These are phyloP conservation scores for Crotophaga sulcirostris DNA, from an alignment of 2,113 vertebrate genomes.

Conservation along the genomic window DNA sequence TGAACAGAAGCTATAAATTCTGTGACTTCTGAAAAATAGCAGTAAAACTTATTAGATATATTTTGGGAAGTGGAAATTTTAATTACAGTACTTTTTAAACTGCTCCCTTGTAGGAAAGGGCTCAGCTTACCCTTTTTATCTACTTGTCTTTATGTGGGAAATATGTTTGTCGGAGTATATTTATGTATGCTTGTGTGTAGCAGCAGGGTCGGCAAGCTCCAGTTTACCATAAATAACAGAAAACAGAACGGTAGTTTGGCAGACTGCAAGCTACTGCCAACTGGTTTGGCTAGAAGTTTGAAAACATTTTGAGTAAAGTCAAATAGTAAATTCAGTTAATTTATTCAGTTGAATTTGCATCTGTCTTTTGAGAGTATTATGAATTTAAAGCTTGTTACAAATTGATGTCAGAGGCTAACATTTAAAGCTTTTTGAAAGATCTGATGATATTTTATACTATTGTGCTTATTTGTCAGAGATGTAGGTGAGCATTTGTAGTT, in stretches of 20 bases:
- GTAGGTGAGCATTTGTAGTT: background rate
- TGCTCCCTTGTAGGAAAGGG: background rate
- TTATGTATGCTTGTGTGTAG: background rate
- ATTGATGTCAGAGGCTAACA: background rate
- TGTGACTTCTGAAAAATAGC: background rate
- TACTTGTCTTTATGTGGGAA: background rate
- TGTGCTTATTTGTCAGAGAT: background rate
- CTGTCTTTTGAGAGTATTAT: background rate
- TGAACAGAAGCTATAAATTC: background rate
- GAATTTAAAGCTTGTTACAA: background rate
- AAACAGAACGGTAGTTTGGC: background rate
- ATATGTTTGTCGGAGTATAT: background rate
- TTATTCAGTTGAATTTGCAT: background rate
- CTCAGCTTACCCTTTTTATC: background rate
- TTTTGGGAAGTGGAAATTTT: background rate
- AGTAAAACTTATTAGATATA: accelerated
- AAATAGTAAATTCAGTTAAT: background rate
- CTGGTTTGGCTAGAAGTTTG: background rate
- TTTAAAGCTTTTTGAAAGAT: background rate
- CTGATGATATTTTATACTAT: background rate
- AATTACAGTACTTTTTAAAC: background rate
- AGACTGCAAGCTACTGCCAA: background rate
- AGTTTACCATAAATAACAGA: background rate
- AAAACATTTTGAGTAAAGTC: background rate
- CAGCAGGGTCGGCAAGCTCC: background rate